A percentile compares a stretch with the other conserved stretches of the same genome.
Conservation (phyloP, 2,888 invertebrate genomes). For the Luperina nickerlii region DNA sequence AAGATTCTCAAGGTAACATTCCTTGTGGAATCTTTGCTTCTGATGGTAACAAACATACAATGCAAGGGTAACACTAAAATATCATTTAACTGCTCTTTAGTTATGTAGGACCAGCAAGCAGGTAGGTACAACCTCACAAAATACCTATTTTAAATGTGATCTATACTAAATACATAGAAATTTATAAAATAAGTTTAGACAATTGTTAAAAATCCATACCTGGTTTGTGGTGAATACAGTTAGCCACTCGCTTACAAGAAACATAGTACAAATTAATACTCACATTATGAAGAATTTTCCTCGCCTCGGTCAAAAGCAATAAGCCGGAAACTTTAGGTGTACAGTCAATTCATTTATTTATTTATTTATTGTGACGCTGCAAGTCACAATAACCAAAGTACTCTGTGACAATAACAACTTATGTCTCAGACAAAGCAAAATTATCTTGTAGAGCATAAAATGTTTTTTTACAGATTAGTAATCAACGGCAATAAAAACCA, state of each 20-base stretch:
- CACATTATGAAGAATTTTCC: conserved; percentile 58
- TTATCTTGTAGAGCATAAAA: conserved; percentile 32
- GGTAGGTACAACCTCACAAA: conserved; percentile 14
- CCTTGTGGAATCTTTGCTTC: conserved; percentile 3
- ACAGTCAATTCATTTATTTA: conserved; percentile 58
- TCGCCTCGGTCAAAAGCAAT: conserved; percentile 38
- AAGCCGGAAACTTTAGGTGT: conserved; percentile 38
- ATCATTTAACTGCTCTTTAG: neutral
- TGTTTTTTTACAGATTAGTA: conserved; percentile 38
- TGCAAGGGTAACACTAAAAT: neutral
- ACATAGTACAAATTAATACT: conserved; percentile 51
- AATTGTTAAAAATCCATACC: conserved; percentile 16
- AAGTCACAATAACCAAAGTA: conserved; percentile 63
- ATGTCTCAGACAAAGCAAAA: conserved; percentile 39
- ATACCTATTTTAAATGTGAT: conserved; percentile 2
- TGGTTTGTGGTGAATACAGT: conserved; percentile 18
- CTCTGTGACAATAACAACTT: conserved; percentile 61
- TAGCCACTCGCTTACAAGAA: conserved; percentile 18
- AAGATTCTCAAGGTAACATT: conserved; percentile 2
- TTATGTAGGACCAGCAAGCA: neutral
- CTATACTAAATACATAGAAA: neutral
- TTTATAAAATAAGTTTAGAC: neutral
- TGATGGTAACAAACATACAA: neutral
- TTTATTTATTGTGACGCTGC: conserved; percentile 53
- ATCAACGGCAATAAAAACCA: conserved; percentile 48